Base-by-base conservation (phyloP, 53 echinoderm and acorn worm species). In the Luidia sarsii region DNA sequence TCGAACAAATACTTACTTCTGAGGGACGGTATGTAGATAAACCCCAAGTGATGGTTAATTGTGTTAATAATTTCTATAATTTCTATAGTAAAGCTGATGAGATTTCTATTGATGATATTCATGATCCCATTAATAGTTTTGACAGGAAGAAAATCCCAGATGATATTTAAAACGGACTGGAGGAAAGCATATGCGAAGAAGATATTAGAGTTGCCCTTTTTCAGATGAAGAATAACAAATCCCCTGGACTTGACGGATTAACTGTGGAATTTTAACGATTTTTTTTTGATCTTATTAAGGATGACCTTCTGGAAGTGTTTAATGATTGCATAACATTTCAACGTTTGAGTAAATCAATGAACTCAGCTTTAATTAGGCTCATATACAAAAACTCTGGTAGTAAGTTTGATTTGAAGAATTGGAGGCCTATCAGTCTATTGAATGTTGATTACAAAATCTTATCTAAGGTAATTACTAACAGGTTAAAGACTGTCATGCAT, bases 361-460 rank as follows among this genome's bases (percentile, higher is more conserved):
- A 60, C 16, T 28, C 29, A 28, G 60, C 60, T 18, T 32, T 60
- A 8, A 60, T 60, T 30, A 60, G 60, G 32, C 16, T 60, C 3
- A 60, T 60, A 28, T 54, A 54, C 19, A 54, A 54, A 54, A 54
- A 54, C 21, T 54, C 55, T 14, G 55, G 55, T 14, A 54, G 55
- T 20, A 54, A 54, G 19, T 54, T 15, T 20, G 55, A 54, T 54
- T 21, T 54, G 6, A 54, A 54, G 20, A 54, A 54, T 20, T 54
- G 55, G 55, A 11, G 55, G 19, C 55, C 55, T 6, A 54, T 54
- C 14, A 54, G 55, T 19, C 55, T 19, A 5, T 20, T 54, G 10
- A 14, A 13, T 9, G 55, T 54, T 18, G 55, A 60, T 27, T 60
- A 60, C 31, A 60, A 60, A 60, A 60, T 60, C 4, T 16, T 60